A percentile compares a stretch with the other conserved stretches of the same genome.
phyloP scores from a whole-genome alignment of 2,888 invertebrate species.

The Callosobruchus maculatus region DNA sequence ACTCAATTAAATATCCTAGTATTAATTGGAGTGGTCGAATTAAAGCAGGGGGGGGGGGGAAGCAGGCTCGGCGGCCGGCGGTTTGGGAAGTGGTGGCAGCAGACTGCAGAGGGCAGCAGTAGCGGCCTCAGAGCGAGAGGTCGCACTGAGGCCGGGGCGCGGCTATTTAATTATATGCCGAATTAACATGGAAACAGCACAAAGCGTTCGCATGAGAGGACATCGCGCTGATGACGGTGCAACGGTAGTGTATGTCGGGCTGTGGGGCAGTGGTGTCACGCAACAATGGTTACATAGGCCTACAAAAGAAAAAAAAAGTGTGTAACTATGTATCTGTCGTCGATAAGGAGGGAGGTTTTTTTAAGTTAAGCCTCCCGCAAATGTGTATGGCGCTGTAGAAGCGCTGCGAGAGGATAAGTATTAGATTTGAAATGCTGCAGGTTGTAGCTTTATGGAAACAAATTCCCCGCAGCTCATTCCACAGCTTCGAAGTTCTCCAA shows the following conservation, averaged over 20 bases:
- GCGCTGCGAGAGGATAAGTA: no score
- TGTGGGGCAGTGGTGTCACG: no score
- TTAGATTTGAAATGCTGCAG: no score
- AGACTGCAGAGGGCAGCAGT: not conserved
- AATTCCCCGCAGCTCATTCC: no score
- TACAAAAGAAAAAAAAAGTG: no score
- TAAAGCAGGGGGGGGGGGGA: not conserved
- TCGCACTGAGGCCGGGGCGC: not conserved
- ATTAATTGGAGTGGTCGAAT: not conserved
- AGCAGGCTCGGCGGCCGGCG: not conserved
- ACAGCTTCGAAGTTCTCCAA: no score
- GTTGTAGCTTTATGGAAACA: no score
- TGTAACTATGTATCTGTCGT: no score
- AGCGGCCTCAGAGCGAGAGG: not conserved
- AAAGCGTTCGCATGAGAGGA: conserved; percentile 20
- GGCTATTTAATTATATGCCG: conserved; percentile 22
- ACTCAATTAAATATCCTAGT: not conserved
- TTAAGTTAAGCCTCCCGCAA: no score
- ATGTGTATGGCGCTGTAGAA: no score
- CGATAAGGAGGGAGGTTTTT: no score
- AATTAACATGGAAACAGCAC: conserved; percentile 24
- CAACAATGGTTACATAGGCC: no score
- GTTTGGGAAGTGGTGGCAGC: not conserved
- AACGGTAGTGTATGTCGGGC: not conserved
- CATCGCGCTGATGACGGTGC: not conserved